phyloP scores from a whole-genome alignment of 2,888 invertebrate species.

The Epistrophella euchroma region DNA sequence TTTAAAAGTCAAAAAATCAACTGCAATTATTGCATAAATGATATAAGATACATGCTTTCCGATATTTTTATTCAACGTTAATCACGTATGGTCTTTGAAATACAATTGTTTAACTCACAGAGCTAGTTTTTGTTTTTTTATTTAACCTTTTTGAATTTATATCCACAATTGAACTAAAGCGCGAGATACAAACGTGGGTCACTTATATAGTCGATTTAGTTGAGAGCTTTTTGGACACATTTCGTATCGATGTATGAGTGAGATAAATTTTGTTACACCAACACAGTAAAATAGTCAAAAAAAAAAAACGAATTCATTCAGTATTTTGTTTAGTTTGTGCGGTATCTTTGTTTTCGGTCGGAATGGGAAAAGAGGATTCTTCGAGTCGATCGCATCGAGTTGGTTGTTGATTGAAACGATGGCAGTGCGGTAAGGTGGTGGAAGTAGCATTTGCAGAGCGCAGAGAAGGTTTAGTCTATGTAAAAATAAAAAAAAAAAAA shows the following conservation, averaged over 20 bases:
- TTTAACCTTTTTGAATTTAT: constrained; percentile 78
- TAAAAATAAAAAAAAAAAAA: not conserved
- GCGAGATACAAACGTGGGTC: constrained; percentile 81
- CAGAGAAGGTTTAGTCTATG: not conserved
- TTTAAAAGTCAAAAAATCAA: constrained; percentile 11
- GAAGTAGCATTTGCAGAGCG: constrained; percentile 8
- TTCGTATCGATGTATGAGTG: constrained; percentile 46
- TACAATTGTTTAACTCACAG: constrained; percentile 41
- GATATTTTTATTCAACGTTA: constrained; percentile 24
- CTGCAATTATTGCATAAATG: constrained; percentile 26
- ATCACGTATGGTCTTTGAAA: constrained; percentile 46
- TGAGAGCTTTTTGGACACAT: constrained; percentile 53
- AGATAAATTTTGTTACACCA: constrained; percentile 54
- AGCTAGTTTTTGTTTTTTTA: constrained; percentile 57
- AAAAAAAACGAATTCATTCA: constrained; percentile 65
- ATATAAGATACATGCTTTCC: constrained; percentile 7
- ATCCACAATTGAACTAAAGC: constrained; percentile 83
- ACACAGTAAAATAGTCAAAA: constrained; percentile 22
- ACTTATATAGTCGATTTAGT: constrained; percentile 81
- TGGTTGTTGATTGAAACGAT: not conserved
- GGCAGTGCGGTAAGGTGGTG: not conserved
- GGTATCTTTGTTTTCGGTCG: constrained; percentile 28
- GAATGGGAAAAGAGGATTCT: not conserved
- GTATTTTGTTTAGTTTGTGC: constrained; percentile 41
- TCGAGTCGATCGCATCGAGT: constrained; percentile 6